Evolutionary conservation across 1,140 invertebrate genomes (phyloP).

Genomic region (Caenorhabditis elegans): DNA sequence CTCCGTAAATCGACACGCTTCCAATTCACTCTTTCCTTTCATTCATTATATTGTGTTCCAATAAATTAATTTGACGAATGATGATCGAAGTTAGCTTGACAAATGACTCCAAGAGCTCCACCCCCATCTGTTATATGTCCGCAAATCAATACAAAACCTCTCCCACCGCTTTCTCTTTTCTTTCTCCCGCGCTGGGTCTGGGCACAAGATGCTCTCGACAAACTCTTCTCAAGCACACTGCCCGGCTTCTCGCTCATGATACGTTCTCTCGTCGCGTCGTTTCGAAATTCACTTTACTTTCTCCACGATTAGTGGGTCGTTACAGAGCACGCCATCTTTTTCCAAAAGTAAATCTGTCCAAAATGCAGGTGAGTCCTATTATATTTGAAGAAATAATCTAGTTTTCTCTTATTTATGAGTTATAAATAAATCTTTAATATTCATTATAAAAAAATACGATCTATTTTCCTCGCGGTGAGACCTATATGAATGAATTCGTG

Average conservation of each 20-base stretch:
- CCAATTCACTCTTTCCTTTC: no score
- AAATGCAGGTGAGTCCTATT: neutral
- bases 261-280: neutral
- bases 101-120: neutral
- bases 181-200: neutral
- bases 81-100: no score
- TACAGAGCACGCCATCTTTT: neutral
- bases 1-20: no score
- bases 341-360: neutral
- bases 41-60: no score
- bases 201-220: neutral
- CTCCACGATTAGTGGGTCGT: neutral
- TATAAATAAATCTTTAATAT: no score
- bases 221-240: slow-evolving; percentile 24
- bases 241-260: neutral
- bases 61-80: no score
- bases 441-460: no score
- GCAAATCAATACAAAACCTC: slow-evolving; percentile 26
- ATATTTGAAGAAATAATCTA: no score
- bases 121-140: neutral
- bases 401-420: no score
- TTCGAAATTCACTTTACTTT: slow-evolving; percentile 25
- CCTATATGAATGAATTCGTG: no score
- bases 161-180: neutral
- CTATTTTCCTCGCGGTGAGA: no score